Percentiles rank a stretch among this genome's conserved stretches.
Conservation (phyloP, 2,888 invertebrate species). For the Chelonus formosanus region DNA sequence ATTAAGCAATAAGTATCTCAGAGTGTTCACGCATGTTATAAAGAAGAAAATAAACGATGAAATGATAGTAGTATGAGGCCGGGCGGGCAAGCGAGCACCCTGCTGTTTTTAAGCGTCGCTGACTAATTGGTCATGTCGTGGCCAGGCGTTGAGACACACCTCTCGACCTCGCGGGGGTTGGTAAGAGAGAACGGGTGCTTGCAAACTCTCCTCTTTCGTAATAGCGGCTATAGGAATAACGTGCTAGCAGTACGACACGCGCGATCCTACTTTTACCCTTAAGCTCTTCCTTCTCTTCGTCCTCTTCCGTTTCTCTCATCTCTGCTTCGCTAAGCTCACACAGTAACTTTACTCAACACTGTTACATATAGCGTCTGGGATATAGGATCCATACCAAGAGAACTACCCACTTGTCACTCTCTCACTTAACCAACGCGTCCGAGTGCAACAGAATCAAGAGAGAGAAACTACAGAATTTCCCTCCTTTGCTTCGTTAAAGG, state of each 20-base stretch:
- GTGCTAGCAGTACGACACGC: conserved; percentile 11
- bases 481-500: conserved; percentile 48
- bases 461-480: conserved; percentile 24
- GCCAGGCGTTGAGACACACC: conserved; percentile 63
- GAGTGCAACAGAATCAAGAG: conserved; percentile 18
- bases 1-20: conserved; percentile 2
- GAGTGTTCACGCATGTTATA: conserved; percentile 1
- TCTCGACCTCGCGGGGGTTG: conserved; percentile 41
- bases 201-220: conserved; percentile 27
- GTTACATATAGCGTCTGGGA: conserved; percentile 17
- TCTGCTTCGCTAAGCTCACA: conserved; percentile 38
- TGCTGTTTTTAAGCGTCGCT: conserved; percentile 64
- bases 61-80: conserved; percentile 11
- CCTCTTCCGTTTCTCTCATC: conserved; percentile 20
- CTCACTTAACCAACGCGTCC: conserved; percentile 27
- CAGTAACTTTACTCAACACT: conserved; percentile 30
- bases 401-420: conserved; percentile 23
- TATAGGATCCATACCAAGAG: not conserved
- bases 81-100: conserved; percentile 43
- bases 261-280: conserved; percentile 30
- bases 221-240: conserved; percentile 12
- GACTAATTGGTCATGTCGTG: conserved; percentile 65
- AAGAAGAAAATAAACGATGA: conserved; percentile 27
- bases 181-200: conserved; percentile 14
- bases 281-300: conserved; percentile 9